phyloP scores from a whole-genome alignment of 2,113 vertebrate genomes.

The Oryzias woworae region DNA sequence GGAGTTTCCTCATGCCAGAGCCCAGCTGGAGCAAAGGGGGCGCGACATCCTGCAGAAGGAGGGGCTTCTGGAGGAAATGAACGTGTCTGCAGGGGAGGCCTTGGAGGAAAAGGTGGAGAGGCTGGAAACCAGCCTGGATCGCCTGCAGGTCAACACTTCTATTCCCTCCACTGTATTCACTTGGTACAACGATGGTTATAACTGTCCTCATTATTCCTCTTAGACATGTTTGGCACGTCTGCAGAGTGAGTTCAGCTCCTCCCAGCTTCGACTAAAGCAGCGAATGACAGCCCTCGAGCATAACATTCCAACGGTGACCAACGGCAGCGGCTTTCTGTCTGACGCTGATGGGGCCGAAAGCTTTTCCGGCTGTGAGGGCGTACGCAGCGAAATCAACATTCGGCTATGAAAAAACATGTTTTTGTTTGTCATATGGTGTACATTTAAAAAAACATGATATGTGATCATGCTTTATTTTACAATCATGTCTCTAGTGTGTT shows the following conservation, averaged over 20 bases:
- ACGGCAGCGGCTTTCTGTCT: constrained; percentile 83
- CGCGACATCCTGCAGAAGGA: constrained; percentile 93
- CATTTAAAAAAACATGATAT: too few species aligned
- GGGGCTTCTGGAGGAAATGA: constrained; percentile 90
- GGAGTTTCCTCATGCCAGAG: constrained; percentile 94
- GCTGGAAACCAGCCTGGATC: constrained; percentile 85
- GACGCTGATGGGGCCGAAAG: constrained; percentile 79
- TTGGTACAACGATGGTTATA: not conserved
- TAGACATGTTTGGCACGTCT: constrained; percentile 82
- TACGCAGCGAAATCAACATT: constrained; percentile 73
- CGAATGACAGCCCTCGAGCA: constrained; percentile 83
- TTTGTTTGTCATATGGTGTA: not conserved
- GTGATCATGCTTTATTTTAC: not conserved
- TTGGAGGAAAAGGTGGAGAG: constrained; percentile 87
- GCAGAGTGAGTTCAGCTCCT: constrained; percentile 83
- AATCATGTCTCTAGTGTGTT: not conserved
- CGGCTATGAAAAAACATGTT: constrained; percentile 49
- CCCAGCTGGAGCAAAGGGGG: constrained; percentile 90
- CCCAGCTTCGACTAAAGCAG: constrained; percentile 88
- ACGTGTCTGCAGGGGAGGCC: constrained; percentile 73
- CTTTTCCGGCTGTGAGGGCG: constrained; percentile 61
- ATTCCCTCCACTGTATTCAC: not conserved
- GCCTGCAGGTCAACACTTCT: constrained; percentile 69
- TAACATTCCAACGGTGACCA: constrained; percentile 60
- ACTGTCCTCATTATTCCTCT: not conserved